Percentiles rank a stretch among this genome's conserved stretches.
phyloP scores from a whole-genome alignment of 2,888 invertebrate species.

The Blastobasis adustella region DNA sequence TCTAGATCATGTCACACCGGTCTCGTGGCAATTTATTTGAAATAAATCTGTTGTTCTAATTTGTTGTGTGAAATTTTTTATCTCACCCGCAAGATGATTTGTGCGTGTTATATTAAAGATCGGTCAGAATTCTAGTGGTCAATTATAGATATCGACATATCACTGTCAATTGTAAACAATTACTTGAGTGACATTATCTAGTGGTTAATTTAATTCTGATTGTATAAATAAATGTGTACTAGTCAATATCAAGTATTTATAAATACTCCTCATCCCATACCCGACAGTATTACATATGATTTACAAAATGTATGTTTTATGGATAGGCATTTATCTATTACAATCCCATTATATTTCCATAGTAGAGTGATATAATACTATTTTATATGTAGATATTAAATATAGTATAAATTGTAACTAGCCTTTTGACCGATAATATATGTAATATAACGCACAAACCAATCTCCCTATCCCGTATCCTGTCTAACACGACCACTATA shows the following conservation, averaged over 20 bases:
- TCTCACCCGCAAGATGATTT: constrained; percentile 54
- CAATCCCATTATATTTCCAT: constrained; percentile 32
- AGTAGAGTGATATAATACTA: constrained; percentile 38
- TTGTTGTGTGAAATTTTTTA: constrained; percentile 65
- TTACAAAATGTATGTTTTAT: constrained; percentile 27
- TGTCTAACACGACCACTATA: constrained; percentile 12
- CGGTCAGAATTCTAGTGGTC: constrained; percentile 68
- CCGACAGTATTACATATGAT: constrained; percentile 38
- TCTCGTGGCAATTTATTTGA: constrained; percentile 73
- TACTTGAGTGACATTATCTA: constrained; percentile 71
- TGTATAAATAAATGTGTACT: constrained; percentile 61
- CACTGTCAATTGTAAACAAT: constrained; percentile 36
- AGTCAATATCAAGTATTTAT: constrained; percentile 64
- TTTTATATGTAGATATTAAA: constrained; percentile 45
- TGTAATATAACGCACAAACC: constrained; percentile 64
- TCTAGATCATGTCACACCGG: constrained; percentile 75
- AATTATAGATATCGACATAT: constrained; percentile 12
- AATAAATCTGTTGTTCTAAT: constrained; percentile 73
- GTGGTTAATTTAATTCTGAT: constrained; percentile 68
- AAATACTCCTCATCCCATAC: constrained; percentile 37
- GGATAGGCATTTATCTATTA: constrained; percentile 29
- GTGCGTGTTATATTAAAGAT: constrained; percentile 50
- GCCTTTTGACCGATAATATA: constrained; percentile 72
- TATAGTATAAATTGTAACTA: constrained; percentile 50
- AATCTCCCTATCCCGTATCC: constrained; percentile 36